Evolutionary conservation across 2,888 invertebrate genomes (phyloP).

Genomic region (Strigamia crassipes): DNA sequence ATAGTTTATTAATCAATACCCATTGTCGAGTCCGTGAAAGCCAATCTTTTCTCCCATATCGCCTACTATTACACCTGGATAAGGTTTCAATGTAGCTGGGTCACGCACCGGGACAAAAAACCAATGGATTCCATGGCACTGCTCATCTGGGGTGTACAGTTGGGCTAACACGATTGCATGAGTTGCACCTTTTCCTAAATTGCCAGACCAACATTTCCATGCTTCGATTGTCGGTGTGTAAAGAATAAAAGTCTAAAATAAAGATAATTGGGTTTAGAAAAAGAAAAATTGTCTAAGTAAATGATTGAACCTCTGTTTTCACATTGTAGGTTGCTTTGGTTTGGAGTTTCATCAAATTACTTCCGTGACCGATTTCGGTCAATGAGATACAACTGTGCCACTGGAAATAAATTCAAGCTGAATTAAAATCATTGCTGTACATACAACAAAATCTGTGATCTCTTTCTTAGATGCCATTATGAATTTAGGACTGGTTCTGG

Average conservation of each 20-base stretch:
- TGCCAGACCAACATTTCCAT: conserved; percentile 87
- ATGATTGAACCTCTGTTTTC: conserved; percentile 66
- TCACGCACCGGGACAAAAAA: conserved; percentile 85
- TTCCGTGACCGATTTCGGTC: conserved; percentile 89
- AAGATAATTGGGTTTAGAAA: neutral
- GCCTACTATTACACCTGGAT: conserved; percentile 81
- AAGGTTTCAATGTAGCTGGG: conserved; percentile 71
- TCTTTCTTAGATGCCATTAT: too few relatives aligned
- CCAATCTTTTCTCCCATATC: conserved; percentile 93
- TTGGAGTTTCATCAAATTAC: conserved; percentile 84
- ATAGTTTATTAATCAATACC: conserved; percentile 63
- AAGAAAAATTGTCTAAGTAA: too few relatives aligned
- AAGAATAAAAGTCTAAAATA: conserved; percentile 69
- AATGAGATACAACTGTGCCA: conserved; percentile 81
- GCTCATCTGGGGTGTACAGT: conserved; percentile 77
- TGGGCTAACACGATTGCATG: conserved; percentile 88
- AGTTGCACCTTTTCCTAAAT: conserved; percentile 69
- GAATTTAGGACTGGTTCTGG: too few relatives aligned
- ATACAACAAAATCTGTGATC: too few relatives aligned
- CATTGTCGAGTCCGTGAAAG: conserved; percentile 91
- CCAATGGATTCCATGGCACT: conserved; percentile 81
- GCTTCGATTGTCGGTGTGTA: conserved; percentile 78
- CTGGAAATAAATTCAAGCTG: too few relatives aligned
- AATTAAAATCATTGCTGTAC: too few relatives aligned
- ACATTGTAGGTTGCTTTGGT: conserved; percentile 82